Base-by-base conservation (phyloP, 92 coral and sea anemone genomes). In the Bergia sp. region DNA sequence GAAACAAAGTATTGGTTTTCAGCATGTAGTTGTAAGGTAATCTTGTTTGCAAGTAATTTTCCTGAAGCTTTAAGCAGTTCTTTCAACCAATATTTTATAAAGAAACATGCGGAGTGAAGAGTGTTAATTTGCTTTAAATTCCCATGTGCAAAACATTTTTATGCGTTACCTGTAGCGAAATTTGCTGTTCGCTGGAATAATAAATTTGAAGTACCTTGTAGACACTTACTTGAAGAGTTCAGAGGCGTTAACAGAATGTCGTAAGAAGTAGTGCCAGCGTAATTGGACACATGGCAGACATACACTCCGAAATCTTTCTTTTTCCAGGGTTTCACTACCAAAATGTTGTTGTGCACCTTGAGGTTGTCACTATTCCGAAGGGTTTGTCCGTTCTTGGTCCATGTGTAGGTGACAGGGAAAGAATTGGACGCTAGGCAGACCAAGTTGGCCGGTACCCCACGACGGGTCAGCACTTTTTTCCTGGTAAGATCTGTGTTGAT, bases 401-500 rank as follows among this genome's bases (percentile, higher is more conserved):
- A 77, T 44, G 9, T 41, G 55, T 77, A 77, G 37, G 55, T 20
- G 29, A 42, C 81, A 5, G 57, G 81, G 81, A 77, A 38, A 9
- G 57, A 37, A 29, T 77, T 77, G 55, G 81, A 15, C 36, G 55
- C 81, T 43, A 77, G 9, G 81, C 81, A 77, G 4, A 77, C 58
- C 15, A 77, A 58, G 55, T 44, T 77, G 53, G 81, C 81, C 44
- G 81, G 55, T 12, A 77, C 73, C 5, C 86, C 84, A 16, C 38
- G 49, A 3, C 74, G 80, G 61, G 85, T 64, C 3, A 11, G 77
- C 73, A 91, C 82, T 3, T 77, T 55, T 64, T 81, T 37, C 3
- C 88, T 90, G 37, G 93, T 87, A 39, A 88, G 91, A 40, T 15
- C 37, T 49, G 88, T 87, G 53, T 91, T 85, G 45, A 91, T 81